Conservation (phyloP, 2,888 invertebrate species). For the Thysanoteuthis rhombus region DNA sequence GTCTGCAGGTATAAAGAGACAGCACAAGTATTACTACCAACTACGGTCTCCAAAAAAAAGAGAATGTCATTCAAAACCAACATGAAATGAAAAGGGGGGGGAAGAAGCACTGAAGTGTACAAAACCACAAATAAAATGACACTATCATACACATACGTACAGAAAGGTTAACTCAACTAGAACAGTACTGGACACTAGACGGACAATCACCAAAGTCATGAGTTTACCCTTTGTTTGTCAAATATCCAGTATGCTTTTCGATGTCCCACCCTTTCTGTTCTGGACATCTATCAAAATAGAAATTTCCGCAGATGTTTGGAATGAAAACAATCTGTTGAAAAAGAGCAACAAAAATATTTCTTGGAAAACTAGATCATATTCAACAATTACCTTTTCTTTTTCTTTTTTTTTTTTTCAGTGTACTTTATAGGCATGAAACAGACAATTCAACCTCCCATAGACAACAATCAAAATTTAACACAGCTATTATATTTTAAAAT, state of each 20-base stretch:
- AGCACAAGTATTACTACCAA: not conserved
- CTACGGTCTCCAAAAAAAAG: not conserved
- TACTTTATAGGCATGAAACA: not conserved
- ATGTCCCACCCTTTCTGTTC: slow-evolving; percentile 28
- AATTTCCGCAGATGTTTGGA: slow-evolving; percentile 19
- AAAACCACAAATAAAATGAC: not conserved
- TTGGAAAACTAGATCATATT: not conserved
- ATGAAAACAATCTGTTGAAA: slow-evolving; percentile 24
- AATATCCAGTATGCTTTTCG: slow-evolving; percentile 30
- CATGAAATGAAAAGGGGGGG: not conserved
- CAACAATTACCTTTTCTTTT: not conserved
- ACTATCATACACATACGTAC: slow-evolving; percentile 12
- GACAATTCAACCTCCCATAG: not conserved
- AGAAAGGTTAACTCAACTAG: not conserved
- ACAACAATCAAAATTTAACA: not conserved
- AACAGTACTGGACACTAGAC: slow-evolving; percentile 24
- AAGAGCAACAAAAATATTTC: not conserved
- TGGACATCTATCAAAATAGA: slow-evolving; percentile 31
- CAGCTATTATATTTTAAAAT: not conserved
- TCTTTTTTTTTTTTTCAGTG: not conserved
- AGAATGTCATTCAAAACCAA: not conserved
- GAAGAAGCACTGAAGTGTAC: not conserved
- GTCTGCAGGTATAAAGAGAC: not conserved
- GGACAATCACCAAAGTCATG: slow-evolving; percentile 15
- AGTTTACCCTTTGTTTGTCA: slow-evolving; percentile 30